Evolutionary conservation across 2,888 invertebrate genomes (phyloP).

Genomic region (Aphodius sticticus): DNA sequence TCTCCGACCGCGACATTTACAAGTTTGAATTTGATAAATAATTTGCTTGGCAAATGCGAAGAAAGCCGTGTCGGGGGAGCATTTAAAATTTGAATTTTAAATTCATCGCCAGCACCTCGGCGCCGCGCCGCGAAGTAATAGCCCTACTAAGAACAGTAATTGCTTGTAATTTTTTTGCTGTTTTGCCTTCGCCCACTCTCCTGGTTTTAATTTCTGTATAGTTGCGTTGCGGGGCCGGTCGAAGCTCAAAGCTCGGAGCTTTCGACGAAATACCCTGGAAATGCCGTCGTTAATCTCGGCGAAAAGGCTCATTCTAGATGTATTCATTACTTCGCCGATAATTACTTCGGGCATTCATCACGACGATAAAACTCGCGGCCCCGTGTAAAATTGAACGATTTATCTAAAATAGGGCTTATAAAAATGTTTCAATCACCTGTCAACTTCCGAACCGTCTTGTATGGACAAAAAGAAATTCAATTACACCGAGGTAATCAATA

Average conservation of each 20-base stretch:
- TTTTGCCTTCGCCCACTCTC: background rate
- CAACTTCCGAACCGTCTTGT: background rate
- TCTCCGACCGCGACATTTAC: background rate
- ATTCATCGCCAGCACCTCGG: background rate
- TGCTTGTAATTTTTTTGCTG: background rate
- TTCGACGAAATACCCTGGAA: background rate
- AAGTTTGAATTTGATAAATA: background rate
- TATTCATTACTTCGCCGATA: background rate
- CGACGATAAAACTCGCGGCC: background rate
- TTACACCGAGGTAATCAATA: too few relatives aligned
- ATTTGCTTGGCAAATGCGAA: background rate
- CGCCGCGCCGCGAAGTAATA: background rate
- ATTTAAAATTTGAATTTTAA: background rate
- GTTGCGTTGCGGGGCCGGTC: background rate
- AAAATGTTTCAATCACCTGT: background rate
- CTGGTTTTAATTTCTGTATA: background rate
- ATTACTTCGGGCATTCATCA: background rate
- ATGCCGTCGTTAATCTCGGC: background rate
- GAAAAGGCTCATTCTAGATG: background rate
- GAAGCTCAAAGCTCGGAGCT: background rate
- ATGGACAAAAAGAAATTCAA: too few relatives aligned
- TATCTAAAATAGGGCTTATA: background rate
- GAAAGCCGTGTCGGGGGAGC: background rate
- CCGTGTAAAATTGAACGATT: background rate
- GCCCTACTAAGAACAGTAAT: background rate